These are phyloP conservation scores for Salvelinus alpinus DNA, from an alignment of 2,113 vertebrate genomes.

Conservation along the genomic window DNA sequence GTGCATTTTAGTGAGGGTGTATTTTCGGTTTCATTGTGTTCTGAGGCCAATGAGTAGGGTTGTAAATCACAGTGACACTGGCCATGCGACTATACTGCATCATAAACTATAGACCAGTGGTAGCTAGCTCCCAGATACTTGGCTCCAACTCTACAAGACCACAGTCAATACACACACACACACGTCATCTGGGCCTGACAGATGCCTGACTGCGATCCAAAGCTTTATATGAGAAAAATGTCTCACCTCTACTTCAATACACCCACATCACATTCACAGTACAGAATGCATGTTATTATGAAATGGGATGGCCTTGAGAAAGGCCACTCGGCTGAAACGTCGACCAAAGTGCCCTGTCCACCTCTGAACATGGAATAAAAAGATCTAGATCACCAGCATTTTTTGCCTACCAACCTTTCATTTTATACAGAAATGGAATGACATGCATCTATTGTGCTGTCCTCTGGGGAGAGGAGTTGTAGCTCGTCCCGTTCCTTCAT, in stretches of 20 bases:
- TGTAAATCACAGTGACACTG: constrained; percentile 21
- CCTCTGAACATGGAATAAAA: too few species aligned
- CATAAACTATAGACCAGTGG: constrained; percentile 46
- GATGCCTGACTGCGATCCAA: too few species aligned
- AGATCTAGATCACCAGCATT: neutral
- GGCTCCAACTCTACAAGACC: neutral
- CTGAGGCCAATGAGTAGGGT: constrained; percentile 15
- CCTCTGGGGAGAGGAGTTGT: constrained; percentile 21
- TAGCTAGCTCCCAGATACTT: neutral
- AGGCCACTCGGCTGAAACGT: too few species aligned
- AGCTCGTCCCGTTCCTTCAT: constrained; percentile 24
- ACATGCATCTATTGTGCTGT: constrained; percentile 19
- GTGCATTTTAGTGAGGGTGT: constrained; percentile 19
- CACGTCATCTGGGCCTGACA: neutral
- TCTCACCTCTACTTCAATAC: too few species aligned
- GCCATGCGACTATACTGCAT: constrained; percentile 37
- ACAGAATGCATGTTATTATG: neutral
- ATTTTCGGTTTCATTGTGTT: constrained; percentile 36
- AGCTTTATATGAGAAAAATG: too few species aligned
- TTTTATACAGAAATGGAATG: constrained; percentile 6
- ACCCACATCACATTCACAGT: too few species aligned
- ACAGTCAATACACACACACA: constrained; percentile 17
- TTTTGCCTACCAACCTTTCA: too few species aligned
- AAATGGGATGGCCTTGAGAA: too few species aligned
- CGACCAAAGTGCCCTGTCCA: neutral